Evolutionary conservation across 1,140 invertebrate genomes (phyloP), one percentile per base, ranked within the genome.

Genomic region (Neocloeon triangulifer): DNA sequence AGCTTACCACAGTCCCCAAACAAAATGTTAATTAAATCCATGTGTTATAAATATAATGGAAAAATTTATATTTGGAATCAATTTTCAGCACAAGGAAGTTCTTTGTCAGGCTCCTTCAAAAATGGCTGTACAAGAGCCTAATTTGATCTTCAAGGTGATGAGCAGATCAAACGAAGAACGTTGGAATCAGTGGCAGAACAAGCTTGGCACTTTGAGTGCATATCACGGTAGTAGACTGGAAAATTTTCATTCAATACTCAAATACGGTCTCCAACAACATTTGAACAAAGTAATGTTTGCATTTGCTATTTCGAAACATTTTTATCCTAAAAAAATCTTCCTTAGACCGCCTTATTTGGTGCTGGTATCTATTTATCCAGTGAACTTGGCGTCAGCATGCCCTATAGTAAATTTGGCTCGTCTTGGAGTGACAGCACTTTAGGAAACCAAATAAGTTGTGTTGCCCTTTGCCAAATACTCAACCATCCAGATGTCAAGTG

Each of bases 201-300:
- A 61, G 35, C 56, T 59, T 39, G 54, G 61, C 32, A 58, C 65
- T 13, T 61, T 76, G 44, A 66, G 64, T 47, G 76, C 73, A 9
- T 84, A 69, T 43, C 74, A 81, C 53, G 77, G 77, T 16, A 80
- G 72, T 49, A 57, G 69, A 37, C 50, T 78, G 32, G 74, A 79
- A 50, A 79, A 80, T 52, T 79, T 80, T 49, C 69, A 79, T 55
- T 75, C 75, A 0, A 80, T 84, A 37, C 47, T 80, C 21, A 65
- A 78, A 49, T 68, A 74, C 53, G 77, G 78, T 18, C 51, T 81
- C 33, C 71, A 76, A 40, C 66, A 70, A 40, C 69, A 70, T 50
- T 61, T 77, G 51, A 77, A 69, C 48, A 76, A 77, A 57, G 73
- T 76, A 55, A 43, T 7, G 9, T 23, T 23, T 23, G 8, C 12